Evolutionary conservation across 1,140 invertebrate genomes (phyloP), one percentile per base, ranked within the genome.

Genomic region (Ostrea edulis): DNA sequence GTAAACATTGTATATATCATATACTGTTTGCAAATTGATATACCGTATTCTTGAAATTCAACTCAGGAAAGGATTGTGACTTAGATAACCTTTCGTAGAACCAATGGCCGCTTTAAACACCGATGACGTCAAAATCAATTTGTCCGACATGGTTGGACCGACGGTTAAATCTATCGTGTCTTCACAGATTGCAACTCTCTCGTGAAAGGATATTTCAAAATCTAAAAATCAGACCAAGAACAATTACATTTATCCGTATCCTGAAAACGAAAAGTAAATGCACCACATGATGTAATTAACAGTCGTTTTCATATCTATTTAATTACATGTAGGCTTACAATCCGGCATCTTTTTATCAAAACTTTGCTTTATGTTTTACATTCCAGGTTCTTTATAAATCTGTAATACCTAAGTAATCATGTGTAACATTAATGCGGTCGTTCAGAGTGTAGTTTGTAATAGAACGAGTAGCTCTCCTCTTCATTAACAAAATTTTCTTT

Each of bases 161-260:
- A 89, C 54, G 3, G 4, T 81, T 17, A 87, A 85, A 20, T 25
- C 65, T 7, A 58, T 22, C 0, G 53, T 58, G 25, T 85, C 86
- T 11, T 89, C 88, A 85, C 88, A 89, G 2, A 89, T 85, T 2
- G 88, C 88, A 11, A 89, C 35, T 20, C 65, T 77, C 62, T 89
- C 88, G 44, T 87, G 88, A 29, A 89, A 89, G 12, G 85, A 82
- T 29, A 89, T 87, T 68, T 85, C 62, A 44, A 89, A 89, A 35
- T 89, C 88, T 89, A 35, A 4, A 62, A 88, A n/a, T 29, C 2
- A 88, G 52, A n/a, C 8, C 81, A 17, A n/a, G 1, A 44, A 8
- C 35, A 71, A 14, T n/a, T 14, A 86, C 14, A 65, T 1, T 17
- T 65, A 22, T 7, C 22, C 1, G 1, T 20, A 65, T 65, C 14